Evolutionary conservation across 2,113 vertebrate species (phyloP).

Genomic region (Astur gentilis): DNA sequence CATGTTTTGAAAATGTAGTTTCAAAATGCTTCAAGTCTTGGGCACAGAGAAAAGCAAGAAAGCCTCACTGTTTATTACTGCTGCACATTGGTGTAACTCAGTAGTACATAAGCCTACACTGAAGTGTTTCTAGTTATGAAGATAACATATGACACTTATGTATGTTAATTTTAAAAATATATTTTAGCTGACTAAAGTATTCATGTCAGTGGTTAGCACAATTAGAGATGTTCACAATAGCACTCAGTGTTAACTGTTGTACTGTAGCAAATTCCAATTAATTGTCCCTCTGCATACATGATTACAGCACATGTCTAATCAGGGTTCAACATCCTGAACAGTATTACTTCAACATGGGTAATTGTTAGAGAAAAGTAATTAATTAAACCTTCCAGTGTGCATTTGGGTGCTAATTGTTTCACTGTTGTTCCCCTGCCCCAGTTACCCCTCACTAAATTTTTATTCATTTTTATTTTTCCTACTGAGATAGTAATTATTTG

Average conservation of each 20-base stretch:
- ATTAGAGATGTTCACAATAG: neutral
- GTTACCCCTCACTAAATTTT: neutral
- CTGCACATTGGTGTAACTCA: neutral
- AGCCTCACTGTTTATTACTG: neutral
- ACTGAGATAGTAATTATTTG: neutral
- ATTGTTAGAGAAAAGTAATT: neutral
- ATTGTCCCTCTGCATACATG: neutral
- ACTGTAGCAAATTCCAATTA: neutral
- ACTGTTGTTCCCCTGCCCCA: neutral
- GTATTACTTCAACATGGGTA: neutral
- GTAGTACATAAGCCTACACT: neutral
- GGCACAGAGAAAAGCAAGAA: neutral
- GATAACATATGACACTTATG: neutral
- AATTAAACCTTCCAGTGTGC: neutral
- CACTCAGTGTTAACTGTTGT: neutral
- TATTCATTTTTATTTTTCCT: neutral
- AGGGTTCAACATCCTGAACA: neutral
- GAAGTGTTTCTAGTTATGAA: neutral
- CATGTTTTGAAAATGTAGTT: neutral
- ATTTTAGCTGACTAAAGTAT: constrained; percentile 7
- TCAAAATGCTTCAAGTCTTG: neutral
- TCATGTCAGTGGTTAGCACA: neutral
- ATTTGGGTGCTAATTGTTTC: neutral
- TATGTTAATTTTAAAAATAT: neutral
- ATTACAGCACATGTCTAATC: neutral